Evolutionary conservation across 30 jellyfish, hydroid and myxozoan species (phyloP), one percentile per base, ranked within the genome.

Genomic region (Hydra vulgaris): DNA sequence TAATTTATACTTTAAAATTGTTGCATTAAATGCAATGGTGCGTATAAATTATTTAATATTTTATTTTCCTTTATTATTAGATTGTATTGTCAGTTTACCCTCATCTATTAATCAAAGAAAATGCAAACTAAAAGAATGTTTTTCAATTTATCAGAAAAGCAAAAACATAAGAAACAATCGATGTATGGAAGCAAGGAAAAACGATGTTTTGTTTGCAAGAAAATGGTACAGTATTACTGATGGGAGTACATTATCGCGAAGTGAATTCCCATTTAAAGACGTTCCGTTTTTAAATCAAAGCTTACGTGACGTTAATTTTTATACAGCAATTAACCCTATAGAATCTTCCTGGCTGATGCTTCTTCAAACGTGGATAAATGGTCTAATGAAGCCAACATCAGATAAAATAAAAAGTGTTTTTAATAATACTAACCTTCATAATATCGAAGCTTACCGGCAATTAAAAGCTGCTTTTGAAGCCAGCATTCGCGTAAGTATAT

Each of bases 211-310:
- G 12, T 17, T 21, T 22, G 85, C 85, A 0, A 66, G 80, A 54
- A 18, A 54, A 12, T 78, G 85, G 85, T 78, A 78, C 79, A 78
- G 54, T 21, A n/a, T 78, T 0, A 78, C 85, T 15, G 85, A 27
- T 22, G 80, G 22, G 21, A 53, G 77, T 23, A 27, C 61, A 20
- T 18, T 17, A 0, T 27, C 17, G 16, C 23, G 19, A 21, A 78
- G 23, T 18, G 66, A 25, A 17, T 78, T 78, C n/a, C 85, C 77
- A 8, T 78, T 78, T 0, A 19, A 54, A 19, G 61, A 53, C 7
- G 25, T 61, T 3, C 85, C 85, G 17, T 78, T 66, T 66, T n/a
- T 78, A 54, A 78, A 78, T 56, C 85, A 78, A 78, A 27, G 23
- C 26, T 52, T 27, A n/a, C 77, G 54, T 1, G 54, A 66, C 0